Evolutionary conservation across 2,113 vertebrate species (phyloP).

Genomic region (Hirundichthys speculiger): DNA sequence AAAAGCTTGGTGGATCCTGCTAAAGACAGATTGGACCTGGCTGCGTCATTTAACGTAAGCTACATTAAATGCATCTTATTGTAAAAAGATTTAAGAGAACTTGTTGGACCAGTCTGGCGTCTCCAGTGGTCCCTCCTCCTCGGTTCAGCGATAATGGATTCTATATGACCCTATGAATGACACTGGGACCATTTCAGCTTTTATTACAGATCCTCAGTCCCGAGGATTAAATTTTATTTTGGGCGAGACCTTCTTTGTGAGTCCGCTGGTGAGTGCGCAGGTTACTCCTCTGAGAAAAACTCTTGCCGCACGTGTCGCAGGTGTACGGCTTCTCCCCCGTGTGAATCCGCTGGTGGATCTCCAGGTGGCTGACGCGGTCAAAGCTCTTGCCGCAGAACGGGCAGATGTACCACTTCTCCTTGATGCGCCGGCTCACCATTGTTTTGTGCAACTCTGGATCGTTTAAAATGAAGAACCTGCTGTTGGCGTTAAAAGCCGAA

Average conservation of each 20-base stretch:
- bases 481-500: slow-evolving; percentile 22
- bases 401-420: slow-evolving; percentile 82
- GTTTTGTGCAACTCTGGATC: slow-evolving; percentile 47
- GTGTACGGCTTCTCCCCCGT: slow-evolving; percentile 81
- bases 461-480: slow-evolving; percentile 40
- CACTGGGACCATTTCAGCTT: background rate
- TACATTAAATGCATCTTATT: no score
- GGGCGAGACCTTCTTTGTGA: slow-evolving; percentile 64
- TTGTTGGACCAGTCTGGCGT: no score
- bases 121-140: no score
- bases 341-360: slow-evolving; percentile 82
- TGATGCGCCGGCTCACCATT: slow-evolving; percentile 37
- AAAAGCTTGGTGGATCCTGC: no score
- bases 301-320: slow-evolving; percentile 70
- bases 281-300: slow-evolving; percentile 82
- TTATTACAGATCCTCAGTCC: background rate
- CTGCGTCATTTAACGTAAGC: no score
- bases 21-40: no score
- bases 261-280: slow-evolving; percentile 80
- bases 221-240: slow-evolving; percentile 36
- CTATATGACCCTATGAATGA: no score
- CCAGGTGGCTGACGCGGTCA: slow-evolving; percentile 80
- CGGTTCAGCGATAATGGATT: no score
- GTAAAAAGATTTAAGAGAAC: no score
- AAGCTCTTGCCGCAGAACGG: slow-evolving; percentile 83